phyloP scores from a whole-genome alignment of 2,113 vertebrate genomes.

The Papio anubis region DNA sequence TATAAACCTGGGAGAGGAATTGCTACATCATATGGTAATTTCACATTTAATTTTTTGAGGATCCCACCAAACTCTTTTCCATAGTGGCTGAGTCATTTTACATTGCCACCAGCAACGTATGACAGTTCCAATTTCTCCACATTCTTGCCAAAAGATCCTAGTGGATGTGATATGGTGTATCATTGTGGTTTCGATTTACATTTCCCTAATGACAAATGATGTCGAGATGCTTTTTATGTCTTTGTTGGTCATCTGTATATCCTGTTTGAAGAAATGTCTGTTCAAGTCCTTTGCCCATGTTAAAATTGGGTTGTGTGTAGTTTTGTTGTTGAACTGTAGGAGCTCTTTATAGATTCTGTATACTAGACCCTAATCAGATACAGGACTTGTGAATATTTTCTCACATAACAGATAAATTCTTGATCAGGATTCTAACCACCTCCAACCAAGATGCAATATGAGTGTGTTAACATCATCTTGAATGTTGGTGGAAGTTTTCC shows the following conservation, averaged over 20 bases:
- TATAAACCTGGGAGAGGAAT: neutral
- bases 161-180: neutral
- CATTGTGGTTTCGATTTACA: neutral
- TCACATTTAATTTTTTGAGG: neutral
- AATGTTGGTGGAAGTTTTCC: neutral
- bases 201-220: neutral
- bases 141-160: neutral
- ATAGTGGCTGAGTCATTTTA: neutral
- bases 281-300: neutral
- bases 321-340: neutral
- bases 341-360: neutral
- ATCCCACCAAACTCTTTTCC: neutral
- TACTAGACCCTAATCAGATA: neutral
- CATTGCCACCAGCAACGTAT: neutral
- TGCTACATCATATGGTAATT: neutral
- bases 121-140: neutral
- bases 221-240: neutral
- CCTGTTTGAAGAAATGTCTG: neutral
- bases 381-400: neutral
- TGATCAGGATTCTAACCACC: neutral
- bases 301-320: neutral
- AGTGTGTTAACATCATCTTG: neutral
- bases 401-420: neutral
- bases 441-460: neutral
- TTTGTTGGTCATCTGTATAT: neutral